phyloP scores from a whole-genome alignment of 2,113 vertebrate species.

The Trogon surrucura region DNA sequence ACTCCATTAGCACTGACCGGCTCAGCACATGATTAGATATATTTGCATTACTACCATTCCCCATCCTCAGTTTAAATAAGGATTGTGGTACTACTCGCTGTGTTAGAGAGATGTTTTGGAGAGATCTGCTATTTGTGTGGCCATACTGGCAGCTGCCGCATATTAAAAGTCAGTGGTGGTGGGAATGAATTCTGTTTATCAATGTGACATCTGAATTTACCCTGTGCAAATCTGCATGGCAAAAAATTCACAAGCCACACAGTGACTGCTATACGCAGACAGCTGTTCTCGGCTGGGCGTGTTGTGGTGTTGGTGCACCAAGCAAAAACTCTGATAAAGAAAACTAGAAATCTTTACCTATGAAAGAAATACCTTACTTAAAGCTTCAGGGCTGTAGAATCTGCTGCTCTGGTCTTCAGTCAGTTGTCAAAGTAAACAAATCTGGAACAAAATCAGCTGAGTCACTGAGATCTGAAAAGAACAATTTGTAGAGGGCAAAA shows the following conservation, averaged over 20 bases:
- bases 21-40: not conserved
- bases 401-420: not conserved
- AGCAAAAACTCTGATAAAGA: not conserved
- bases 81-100: not conserved
- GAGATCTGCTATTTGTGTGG: not conserved
- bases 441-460: not conserved
- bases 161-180: not conserved
- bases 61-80: not conserved
- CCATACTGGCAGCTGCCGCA: not conserved
- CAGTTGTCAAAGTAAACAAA: not conserved
- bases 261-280: not conserved
- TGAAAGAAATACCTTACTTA: not conserved
- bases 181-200: not conserved
- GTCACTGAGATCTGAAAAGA: not conserved
- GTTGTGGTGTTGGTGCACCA: not conserved
- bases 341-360: not conserved
- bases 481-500: not conserved
- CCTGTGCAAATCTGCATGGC: not conserved
- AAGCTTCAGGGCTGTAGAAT: not conserved
- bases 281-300: not conserved
- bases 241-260: not conserved
- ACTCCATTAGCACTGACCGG: not conserved
- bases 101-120: not conserved
- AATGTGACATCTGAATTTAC: not conserved
- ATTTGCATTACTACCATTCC: not conserved